Evolutionary conservation across 2,797 vertebrate species (phyloP), one percentile per base, ranked within the genome.

Genomic region (Crypturellus tataupa): DNA sequence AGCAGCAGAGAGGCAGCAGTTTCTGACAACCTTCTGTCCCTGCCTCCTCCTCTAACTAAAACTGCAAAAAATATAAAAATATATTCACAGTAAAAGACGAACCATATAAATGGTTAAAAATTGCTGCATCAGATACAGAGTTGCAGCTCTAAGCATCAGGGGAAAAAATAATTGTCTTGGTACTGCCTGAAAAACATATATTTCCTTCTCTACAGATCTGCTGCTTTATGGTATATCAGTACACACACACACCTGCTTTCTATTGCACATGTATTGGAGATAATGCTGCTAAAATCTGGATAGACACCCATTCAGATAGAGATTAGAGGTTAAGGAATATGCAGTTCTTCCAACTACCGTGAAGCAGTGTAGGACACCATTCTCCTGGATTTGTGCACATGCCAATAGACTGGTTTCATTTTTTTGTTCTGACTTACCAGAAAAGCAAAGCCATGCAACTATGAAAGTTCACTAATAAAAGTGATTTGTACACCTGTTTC

Each of bases 351-450:
- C 40, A 65, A 6, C 4, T 60, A n/a, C 44, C 31, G 70, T 4
- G 3, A 21, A 31, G 12, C 9, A 81, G 40, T 9, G 19, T 3
- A 67, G 44, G 3, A 5, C 6, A 15, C 18, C 0, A 0, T 33
- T 8, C 31, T 79, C 21, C 24, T 64, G 23, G 33, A 70, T 55
- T n/a, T 56, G 39, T 80, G 60, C 17, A 9, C 33, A 51, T 72
- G 8, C 10, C 35, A 39, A 72, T 35, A 55, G 12, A 51, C 20
- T 6, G 6, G 7, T 8, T 92, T 46, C 4, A 16, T 0, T 0
- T 23, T 47, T 46, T 64, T 58, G 40, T 51, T 46, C 51, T 44
- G 25, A 42, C 4, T 49, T 67, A 47, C 18, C 42, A 56, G 39
- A 80, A 92, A 46, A 78, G 19, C 25, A 82, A 72, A 68, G 13